These are phyloP conservation scores for Notamacropus eugenii DNA, from an alignment of 2,797 vertebrate species.

Conservation along the genomic window DNA sequence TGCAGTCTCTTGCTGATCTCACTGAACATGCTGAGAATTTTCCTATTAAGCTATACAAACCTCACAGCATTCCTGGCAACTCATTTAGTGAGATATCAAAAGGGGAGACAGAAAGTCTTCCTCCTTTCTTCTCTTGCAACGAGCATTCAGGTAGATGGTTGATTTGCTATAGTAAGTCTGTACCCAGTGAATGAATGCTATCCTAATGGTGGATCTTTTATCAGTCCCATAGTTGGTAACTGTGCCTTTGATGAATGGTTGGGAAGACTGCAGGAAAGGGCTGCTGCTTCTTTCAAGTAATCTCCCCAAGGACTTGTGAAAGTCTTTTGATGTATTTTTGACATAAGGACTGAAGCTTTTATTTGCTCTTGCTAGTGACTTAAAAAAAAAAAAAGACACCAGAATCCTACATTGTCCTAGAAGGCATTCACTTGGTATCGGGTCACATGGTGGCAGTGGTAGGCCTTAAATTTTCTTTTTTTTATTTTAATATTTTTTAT, in stretches of 20 bases:
- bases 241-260: neutral
- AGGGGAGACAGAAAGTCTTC: conserved; percentile 32
- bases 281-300: conserved; percentile 15
- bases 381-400: conserved; percentile 3
- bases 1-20: neutral
- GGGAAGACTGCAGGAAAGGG: conserved; percentile 22
- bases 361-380: conserved; percentile 29
- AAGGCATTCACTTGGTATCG: neutral
- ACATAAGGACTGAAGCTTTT: neutral
- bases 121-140: conserved; percentile 8
- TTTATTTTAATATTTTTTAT: neutral
- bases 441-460: neutral
- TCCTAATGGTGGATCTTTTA: conserved; percentile 8
- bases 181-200: neutral
- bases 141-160: neutral
- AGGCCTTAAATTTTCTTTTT: neutral
- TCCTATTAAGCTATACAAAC: neutral
- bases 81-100: conserved; percentile 32
- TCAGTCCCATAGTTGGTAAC: neutral
- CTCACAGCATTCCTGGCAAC: neutral
- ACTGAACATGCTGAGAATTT: neutral
- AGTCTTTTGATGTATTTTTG: conserved; percentile 23
- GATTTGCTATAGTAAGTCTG: neutral
- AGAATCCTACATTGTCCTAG: conserved; percentile 6
- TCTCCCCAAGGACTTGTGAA: neutral